phyloP scores from a whole-genome alignment of 2,113 vertebrate species.

The Cryptomyrus ogoouensis region DNA sequence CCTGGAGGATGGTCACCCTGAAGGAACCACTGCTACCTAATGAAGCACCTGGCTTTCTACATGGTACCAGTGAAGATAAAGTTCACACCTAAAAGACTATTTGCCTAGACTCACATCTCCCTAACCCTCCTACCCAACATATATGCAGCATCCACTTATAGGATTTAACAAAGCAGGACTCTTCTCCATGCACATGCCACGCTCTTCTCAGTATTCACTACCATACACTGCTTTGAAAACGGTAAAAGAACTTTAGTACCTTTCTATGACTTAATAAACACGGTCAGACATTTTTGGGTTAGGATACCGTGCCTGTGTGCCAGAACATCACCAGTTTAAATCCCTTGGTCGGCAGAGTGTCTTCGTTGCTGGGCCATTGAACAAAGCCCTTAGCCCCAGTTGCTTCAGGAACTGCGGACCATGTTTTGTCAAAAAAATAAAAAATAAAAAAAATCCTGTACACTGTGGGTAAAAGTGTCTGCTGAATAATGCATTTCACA shows the following conservation, averaged over 20 bases:
- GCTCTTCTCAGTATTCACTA: neutral
- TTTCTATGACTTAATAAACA: neutral
- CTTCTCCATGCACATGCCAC: neutral
- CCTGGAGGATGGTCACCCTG: neutral
- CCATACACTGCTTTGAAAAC: neutral
- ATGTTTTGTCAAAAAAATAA: neutral
- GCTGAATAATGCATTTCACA: neutral
- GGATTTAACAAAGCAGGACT: no score
- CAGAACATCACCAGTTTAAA: neutral
- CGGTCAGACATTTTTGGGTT: neutral
- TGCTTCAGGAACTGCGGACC: neutral
- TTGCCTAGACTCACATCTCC: neutral
- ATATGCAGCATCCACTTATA: neutral
- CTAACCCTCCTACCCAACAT: neutral
- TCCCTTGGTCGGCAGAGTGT: neutral
- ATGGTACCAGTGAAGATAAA: neutral
- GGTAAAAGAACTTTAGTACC: neutral
- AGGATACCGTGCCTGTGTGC: neutral
- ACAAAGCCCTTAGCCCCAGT: neutral
- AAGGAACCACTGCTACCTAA: neutral
- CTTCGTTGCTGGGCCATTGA: neutral
- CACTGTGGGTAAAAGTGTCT: neutral
- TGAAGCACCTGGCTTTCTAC: neutral
- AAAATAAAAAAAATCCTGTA: no score
- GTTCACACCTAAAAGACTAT: neutral